These are phyloP conservation scores for Brachionus rubens DNA, from an alignment of 1,140 invertebrate species.

Conservation along the genomic window DNA sequence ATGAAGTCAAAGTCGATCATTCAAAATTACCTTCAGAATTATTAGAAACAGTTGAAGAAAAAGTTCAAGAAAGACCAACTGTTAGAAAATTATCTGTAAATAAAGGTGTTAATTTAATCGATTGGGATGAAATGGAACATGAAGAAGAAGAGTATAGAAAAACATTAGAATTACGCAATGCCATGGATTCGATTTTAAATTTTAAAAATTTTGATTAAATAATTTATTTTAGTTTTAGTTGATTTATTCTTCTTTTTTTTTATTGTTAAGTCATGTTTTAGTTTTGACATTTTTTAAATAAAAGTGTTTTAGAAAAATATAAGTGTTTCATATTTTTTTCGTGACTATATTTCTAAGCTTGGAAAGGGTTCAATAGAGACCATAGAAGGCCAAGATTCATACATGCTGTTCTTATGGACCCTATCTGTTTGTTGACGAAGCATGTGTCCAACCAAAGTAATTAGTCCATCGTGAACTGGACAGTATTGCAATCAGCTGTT, in stretches of 20 bases:
- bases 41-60: not conserved
- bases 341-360: too few relatives aligned
- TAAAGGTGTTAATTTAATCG: not conserved
- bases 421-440: too few relatives aligned
- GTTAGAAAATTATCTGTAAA: not conserved
- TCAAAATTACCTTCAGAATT: not conserved
- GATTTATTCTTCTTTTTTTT: not conserved
- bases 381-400: too few relatives aligned
- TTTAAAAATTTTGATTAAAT: not conserved
- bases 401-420: too few relatives aligned
- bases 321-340: too few relatives aligned
- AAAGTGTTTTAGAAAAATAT: too few relatives aligned
- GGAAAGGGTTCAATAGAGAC: too few relatives aligned
- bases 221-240: not conserved
- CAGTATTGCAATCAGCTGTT: too few relatives aligned
- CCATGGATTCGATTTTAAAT: conserved; percentile 1
- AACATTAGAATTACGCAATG: conserved; percentile 5
- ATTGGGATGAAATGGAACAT: conserved; percentile 25
- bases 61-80: not conserved
- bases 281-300: too few relatives aligned
- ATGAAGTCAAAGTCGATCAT: not conserved
- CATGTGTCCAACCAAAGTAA: too few relatives aligned
- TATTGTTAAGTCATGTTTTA: not conserved
- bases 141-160: conserved; percentile 12
- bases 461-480: too few relatives aligned